Base-by-base conservation (phyloP, 1,140 invertebrate species). In the Pseudomyrmex sp. region DNA sequence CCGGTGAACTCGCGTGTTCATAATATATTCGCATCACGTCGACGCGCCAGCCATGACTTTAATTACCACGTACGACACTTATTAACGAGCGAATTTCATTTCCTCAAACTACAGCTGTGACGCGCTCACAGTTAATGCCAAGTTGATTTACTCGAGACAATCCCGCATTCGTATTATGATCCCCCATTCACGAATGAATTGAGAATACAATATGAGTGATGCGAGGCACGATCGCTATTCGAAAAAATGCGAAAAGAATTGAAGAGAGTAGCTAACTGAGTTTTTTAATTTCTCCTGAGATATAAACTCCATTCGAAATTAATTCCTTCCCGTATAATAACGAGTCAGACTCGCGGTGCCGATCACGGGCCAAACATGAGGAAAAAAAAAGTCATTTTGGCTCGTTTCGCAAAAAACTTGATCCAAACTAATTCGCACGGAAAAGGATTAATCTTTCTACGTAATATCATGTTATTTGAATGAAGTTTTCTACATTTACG, bases 31-130 rank as follows among this genome's bases (percentile, higher is more conserved):
- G 66, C 12, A 66, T 72, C 76, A 80, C 76, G 46, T 72, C 44
- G 76, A 20, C 44, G 44, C 66, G 20, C 15, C 44, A 23, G 75
- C 62, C 50, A 15, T 68, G 63, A 72, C 66, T 80, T 80, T 80
- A 80, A 80, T 80, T 80, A 80, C 15, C 66, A 59, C 66, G 63
- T 80, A 59, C 76, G 66, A 72, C 54, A 80, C 66, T 80, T 72
- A 80, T 80, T 80, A 80, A 80, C 54, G 66, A 77, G 66, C 68
- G 66, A 80, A 80, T 80, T 80, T 80, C 66, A 80, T 80, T 80
- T 72, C n/a, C 66, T 48, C 76, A 9, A 26, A 58, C 50, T 58
- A 46, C 26, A 56, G 63, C 54, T 70, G 35, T 50, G 66, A 80
- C 56, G 12, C 44, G 76, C 66, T 61, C 76, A 80, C 61, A 80